phyloP scores from a whole-genome alignment of 2,888 invertebrate species.

The Chloroclystis v-ata region DNA sequence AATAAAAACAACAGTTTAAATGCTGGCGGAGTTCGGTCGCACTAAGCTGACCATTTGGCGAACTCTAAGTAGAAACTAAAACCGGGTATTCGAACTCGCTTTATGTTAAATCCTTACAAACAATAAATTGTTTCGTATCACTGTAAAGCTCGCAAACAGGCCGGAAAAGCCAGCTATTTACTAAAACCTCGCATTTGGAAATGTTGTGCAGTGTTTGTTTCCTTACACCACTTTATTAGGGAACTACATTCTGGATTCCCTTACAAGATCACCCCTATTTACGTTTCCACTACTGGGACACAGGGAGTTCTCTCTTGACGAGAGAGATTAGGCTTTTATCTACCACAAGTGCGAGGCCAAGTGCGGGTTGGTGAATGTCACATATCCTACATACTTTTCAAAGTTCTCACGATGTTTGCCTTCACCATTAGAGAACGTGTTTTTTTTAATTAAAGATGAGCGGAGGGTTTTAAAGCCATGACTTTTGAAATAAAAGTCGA shows the following conservation, averaged over 20 bases:
- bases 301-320: too few relatives aligned
- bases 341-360: too few relatives aligned
- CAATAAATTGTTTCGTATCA: constrained; percentile 64
- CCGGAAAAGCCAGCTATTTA: neutral
- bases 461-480: too few relatives aligned
- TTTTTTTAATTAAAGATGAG: too few relatives aligned
- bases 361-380: too few relatives aligned
- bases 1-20: constrained; percentile 50
- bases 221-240: constrained; percentile 1
- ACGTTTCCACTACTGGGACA: too few relatives aligned
- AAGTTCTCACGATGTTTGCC: too few relatives aligned
- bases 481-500: too few relatives aligned
- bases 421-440: too few relatives aligned
- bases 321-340: too few relatives aligned
- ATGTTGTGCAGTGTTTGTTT: neutral
- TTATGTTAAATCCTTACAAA: constrained; percentile 59
- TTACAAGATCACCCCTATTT: too few relatives aligned
- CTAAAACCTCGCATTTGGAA: constrained; percentile 2
- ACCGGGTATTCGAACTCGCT: constrained; percentile 44
- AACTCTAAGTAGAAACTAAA: constrained; percentile 64
- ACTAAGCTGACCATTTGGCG: constrained; percentile 60
- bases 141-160: constrained; percentile 48
- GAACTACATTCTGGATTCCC: neutral
- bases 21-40: constrained; percentile 58
- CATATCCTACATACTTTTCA: too few relatives aligned